These are phyloP conservation scores for Drosophila atripex DNA, from an alignment of 2,888 invertebrate genomes.

Conservation along the genomic window DNA sequence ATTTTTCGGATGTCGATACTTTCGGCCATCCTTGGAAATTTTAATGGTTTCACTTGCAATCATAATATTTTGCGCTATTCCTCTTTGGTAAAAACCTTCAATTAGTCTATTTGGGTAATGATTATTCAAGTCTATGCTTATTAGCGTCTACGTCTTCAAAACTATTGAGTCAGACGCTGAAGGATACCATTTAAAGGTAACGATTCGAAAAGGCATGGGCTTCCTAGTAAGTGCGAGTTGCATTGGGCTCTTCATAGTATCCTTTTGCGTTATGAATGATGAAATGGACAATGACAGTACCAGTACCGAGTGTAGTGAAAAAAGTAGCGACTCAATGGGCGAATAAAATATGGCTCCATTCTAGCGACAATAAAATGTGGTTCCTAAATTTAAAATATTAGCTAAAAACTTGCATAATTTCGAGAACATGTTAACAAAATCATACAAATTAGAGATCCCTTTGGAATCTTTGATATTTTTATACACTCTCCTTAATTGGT, in stretches of 20 bases:
- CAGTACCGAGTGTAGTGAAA: background rate
- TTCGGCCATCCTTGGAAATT: background rate
- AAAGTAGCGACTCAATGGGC: background rate
- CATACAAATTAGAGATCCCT: background rate
- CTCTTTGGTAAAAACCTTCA: background rate
- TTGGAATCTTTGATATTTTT: background rate
- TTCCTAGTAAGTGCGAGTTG: background rate
- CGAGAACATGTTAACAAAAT: background rate
- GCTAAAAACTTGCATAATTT: background rate
- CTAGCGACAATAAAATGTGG: no score
- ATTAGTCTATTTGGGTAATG: background rate
- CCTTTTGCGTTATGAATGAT: conserved; percentile 2
- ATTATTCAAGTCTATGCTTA: background rate
- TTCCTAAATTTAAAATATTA: background rate
- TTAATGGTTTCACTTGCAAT: background rate
- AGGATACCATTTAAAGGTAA: background rate
- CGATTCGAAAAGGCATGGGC: background rate
- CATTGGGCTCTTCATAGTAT: background rate
- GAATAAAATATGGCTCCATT: no score
- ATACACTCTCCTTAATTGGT: background rate
- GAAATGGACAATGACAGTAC: background rate
- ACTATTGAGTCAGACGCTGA: background rate
- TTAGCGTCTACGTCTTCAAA: background rate
- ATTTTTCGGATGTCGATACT: background rate
- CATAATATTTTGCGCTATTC: background rate